phyloP scores from a whole-genome alignment of 1,140 invertebrate genomes.

The Calephelis nemesis region DNA sequence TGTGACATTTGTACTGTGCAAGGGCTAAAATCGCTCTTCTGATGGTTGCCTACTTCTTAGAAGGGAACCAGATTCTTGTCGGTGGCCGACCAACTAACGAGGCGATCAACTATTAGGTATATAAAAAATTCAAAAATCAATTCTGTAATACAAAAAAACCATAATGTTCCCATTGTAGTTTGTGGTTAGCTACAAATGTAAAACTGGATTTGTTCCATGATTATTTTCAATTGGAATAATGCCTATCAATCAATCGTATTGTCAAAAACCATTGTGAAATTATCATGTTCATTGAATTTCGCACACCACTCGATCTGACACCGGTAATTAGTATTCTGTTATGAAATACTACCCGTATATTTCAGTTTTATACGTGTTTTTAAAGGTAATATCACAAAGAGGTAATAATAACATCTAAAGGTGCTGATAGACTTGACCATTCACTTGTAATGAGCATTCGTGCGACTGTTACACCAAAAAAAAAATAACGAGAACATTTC shows the following conservation, averaged over 20 bases:
- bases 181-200: background rate
- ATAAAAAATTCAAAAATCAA: background rate
- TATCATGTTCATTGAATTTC: conserved; percentile 14
- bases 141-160: background rate
- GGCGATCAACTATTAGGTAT: background rate
- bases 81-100: too few relatives aligned
- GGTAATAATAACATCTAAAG: too few relatives aligned
- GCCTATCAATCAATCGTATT: background rate
- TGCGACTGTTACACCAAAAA: too few relatives aligned
- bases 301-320: background rate
- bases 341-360: background rate
- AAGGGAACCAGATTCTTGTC: too few relatives aligned
- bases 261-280: conserved; percentile 13
- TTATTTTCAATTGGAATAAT: conserved; percentile 4
- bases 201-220: background rate
- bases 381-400: too few relatives aligned
- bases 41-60: too few relatives aligned
- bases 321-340: conserved; percentile 2
- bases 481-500: too few relatives aligned
- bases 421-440: too few relatives aligned
- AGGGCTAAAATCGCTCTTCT: too few relatives aligned
- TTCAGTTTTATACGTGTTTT: too few relatives aligned
- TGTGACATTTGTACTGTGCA: too few relatives aligned
- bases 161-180: background rate
- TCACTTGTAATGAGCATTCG: too few relatives aligned